Evolutionary conservation across 1,140 invertebrate genomes (phyloP).

Genomic region (Philopotamus ludificatus): DNA sequence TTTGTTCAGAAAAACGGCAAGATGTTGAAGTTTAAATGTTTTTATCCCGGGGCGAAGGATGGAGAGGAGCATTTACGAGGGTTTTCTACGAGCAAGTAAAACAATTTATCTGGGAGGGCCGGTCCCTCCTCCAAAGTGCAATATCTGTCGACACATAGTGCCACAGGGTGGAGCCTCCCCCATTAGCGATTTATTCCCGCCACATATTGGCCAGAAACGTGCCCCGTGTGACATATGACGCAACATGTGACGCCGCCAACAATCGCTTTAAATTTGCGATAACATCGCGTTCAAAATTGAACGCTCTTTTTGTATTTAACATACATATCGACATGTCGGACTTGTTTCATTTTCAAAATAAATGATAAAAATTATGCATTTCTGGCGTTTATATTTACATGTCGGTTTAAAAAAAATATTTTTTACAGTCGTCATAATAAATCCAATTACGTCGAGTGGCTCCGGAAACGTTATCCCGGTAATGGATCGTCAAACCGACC

Average conservation of each 20-base stretch:
- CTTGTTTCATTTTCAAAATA: too few relatives aligned
- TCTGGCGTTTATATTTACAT: too few relatives aligned
- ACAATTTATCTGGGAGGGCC: conserved; percentile 24
- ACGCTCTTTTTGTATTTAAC: too few relatives aligned
- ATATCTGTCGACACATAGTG: conserved; percentile 20
- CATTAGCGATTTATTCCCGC: conserved; percentile 22
- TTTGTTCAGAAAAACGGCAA: background rate
- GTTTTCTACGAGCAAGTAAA: conserved; percentile 17
- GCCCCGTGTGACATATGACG: background rate
- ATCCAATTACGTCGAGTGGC: too few relatives aligned
- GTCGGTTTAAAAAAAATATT: too few relatives aligned
- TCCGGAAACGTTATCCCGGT: too few relatives aligned
- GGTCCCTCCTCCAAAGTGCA: conserved; percentile 8
- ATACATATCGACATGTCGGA: too few relatives aligned
- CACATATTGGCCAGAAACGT: conserved; percentile 11
- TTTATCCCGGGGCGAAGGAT: background rate
- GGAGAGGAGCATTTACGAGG: conserved; percentile 13
- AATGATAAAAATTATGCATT: too few relatives aligned
- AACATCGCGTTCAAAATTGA: too few relatives aligned
- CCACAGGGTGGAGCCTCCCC: background rate
- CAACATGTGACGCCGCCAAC: background rate
- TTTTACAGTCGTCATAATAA: too few relatives aligned
- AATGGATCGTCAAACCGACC: too few relatives aligned
- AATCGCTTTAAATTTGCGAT: too few relatives aligned
- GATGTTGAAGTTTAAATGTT: background rate